These are phyloP conservation scores for Psettodes erumei DNA, from an alignment of 2,113 vertebrate species.

Conservation along the genomic window DNA sequence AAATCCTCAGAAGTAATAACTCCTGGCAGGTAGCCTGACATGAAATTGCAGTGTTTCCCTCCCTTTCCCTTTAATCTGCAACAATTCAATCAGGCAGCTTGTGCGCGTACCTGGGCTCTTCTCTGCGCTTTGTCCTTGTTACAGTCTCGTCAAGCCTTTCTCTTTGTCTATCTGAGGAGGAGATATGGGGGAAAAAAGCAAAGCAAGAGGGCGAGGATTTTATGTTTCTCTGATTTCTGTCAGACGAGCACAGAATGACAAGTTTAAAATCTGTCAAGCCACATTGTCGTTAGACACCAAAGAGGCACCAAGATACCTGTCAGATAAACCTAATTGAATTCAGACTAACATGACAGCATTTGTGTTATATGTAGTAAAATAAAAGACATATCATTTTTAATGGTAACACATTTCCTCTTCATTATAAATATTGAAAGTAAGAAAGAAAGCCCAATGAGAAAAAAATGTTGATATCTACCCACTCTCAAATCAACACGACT, in stretches of 20 bases:
- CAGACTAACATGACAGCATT: not conserved
- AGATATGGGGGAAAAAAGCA: not conserved
- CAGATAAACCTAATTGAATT: not conserved
- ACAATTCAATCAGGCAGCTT: slow-evolving; percentile 42
- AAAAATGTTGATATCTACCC: not conserved
- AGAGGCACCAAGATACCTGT: not conserved
- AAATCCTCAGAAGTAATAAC: slow-evolving; percentile 26
- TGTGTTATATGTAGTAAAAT: not conserved
- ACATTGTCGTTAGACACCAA: slow-evolving; percentile 8
- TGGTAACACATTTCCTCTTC: not conserved
- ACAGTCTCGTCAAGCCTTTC: slow-evolving; percentile 28
- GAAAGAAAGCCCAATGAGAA: too few relatives aligned
- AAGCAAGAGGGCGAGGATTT: not conserved
- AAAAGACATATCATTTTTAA: not conserved
- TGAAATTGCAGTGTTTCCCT: slow-evolving; percentile 20
- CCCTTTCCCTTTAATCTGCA: slow-evolving; percentile 43
- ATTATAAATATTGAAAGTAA: too few relatives aligned
- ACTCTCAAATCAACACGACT: not conserved
- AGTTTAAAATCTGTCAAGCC: slow-evolving; percentile 13
- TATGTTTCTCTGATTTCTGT: slow-evolving; percentile 15
- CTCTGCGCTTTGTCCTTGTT: slow-evolving; percentile 28
- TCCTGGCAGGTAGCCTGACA: slow-evolving; percentile 32
- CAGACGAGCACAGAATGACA: not conserved
- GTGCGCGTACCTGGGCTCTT: not conserved
- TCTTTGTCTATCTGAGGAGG: slow-evolving; percentile 15